Conservation (phyloP, 37 sponge, comb jelly and placozoan genomes). For the Petrosia ficiformis region DNA sequence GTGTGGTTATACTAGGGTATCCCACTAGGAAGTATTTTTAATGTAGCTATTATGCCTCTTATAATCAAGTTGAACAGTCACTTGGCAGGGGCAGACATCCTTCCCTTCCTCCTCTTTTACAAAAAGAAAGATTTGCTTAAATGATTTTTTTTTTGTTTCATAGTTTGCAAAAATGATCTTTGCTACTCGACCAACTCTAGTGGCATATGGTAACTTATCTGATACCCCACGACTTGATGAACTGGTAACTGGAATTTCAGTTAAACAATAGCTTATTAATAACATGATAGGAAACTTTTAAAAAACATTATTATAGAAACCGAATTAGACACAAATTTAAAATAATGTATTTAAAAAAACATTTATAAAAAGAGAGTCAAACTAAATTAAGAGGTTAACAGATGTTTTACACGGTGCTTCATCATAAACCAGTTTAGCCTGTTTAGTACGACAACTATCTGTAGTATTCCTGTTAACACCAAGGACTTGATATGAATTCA, state of each 20-base stretch:
- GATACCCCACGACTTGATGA: constrained; percentile 48
- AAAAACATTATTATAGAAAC: background rate
- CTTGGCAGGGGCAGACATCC: no score
- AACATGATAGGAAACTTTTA: background rate
- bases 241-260: constrained; percentile 53
- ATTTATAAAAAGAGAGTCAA: background rate
- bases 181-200: constrained; percentile 45
- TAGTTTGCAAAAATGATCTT: constrained; percentile 42
- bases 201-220: constrained; percentile 57
- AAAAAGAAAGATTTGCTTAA: background rate
- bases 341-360: background rate
- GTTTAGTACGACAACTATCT: background rate
- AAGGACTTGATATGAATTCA: no score
- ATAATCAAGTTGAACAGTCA: no score
- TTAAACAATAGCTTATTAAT: constrained; percentile 8
- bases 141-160: background rate
- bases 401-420: background rate
- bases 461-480: background rate
- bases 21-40: no score
- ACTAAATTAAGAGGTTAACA: background rate
- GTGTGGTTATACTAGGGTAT: no score
- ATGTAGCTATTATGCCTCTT: no score
- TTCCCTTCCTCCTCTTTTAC: no score
- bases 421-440: background rate
- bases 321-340: background rate